phyloP scores from a whole-genome alignment of 2,113 vertebrate species.

The Protobothrops flavoviridis region DNA sequence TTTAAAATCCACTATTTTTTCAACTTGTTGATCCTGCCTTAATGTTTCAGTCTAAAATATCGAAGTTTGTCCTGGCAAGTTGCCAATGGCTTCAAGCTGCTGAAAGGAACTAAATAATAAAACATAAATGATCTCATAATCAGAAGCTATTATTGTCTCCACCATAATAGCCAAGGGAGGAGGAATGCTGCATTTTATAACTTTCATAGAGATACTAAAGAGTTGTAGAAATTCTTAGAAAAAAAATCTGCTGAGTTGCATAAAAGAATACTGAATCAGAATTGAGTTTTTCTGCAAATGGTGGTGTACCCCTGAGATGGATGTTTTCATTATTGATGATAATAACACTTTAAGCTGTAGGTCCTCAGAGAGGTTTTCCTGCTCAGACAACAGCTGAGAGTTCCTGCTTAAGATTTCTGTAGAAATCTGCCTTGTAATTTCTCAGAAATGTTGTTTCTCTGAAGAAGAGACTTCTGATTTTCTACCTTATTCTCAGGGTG shows the following conservation, averaged over 20 bases:
- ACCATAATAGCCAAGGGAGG: background rate
- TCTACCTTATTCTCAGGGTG: background rate
- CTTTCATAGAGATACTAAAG: background rate
- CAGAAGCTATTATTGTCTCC: background rate
- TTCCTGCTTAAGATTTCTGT: background rate
- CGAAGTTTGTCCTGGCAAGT: background rate
- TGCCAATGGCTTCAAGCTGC: background rate
- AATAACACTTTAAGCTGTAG: background rate
- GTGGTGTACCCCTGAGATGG: background rate
- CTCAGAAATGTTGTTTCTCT: background rate
- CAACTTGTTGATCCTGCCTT: background rate
- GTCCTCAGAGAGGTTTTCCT: background rate
- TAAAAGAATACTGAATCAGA: background rate
- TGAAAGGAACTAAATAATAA: background rate
- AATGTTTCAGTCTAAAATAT: background rate
- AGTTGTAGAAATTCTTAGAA: background rate
- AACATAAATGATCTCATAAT: background rate
- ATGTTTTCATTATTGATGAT: background rate
- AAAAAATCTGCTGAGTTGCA: background rate
- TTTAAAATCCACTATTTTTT: background rate
- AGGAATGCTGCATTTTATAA: background rate
- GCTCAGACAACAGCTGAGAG: background rate
- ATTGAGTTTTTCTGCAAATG: background rate
- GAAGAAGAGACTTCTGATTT: background rate
- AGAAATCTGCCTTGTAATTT: background rate